Base-by-base conservation (phyloP, 2,797 vertebrate species). In the Myripristis jacobus region DNA sequence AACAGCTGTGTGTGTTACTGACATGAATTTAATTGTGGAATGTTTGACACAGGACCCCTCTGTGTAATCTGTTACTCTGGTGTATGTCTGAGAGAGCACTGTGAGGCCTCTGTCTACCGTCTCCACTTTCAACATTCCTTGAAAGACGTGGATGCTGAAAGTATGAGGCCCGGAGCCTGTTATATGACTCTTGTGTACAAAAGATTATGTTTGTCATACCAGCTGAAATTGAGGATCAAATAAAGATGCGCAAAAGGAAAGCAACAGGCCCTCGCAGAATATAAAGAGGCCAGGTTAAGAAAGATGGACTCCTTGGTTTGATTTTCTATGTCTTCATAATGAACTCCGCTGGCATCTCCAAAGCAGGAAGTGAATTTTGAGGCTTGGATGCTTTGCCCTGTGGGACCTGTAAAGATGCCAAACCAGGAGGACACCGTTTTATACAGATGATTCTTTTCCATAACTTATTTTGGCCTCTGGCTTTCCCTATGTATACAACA, bases 31-130 rank as follows among this genome's bases (percentile, higher is more conserved):
- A 22, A 58, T 24, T 22, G 19, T 34, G 41, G 36, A 58, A 70
- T 63, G 66, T 61, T 38, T 83, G 54, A 74, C 75, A 81, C 47
- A 62, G 44, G 19, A 3, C 3, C 48, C 57, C 25, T 54, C 68
- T 68, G 27, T 70, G 63, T 63, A 60, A 66, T 72, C 58, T 58
- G 29, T 15, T 24, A 43, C 66, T 51, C n/a, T 21, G 15, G 22
- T 44, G 27, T 13, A 13, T 36, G 29, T 18, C 13, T 12, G 15
- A 16, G 36, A 25, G 38, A 25, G 63, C 61, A 62, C 53, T 57
- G 36, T 60, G 52, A 77, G 46, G n/a, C 46, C 38, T 65, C 64
- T 54, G 55, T 41, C 16, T 48, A 36, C 4, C 36, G 22, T 19
- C 34, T 16, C 2, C 18, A 29, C 71, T 63, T 53, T 66, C 31